Percentiles rank a stretch among this genome's conserved stretches.
These are phyloP conservation scores for Chrysocyon brachyurus DNA, from an alignment of 2,797 vertebrate genomes.

Conservation along the genomic window DNA sequence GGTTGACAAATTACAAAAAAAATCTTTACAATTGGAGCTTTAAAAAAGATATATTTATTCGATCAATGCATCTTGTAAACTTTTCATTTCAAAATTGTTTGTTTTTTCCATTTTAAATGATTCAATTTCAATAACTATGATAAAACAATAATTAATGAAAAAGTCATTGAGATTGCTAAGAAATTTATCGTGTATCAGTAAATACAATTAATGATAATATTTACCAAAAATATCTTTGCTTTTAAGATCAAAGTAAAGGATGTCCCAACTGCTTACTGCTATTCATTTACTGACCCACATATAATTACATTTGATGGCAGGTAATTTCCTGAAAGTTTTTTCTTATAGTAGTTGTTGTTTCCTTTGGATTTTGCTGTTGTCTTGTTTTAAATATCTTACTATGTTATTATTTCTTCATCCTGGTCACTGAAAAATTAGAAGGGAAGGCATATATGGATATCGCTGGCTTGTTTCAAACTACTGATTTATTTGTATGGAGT, in stretches of 20 bases:
- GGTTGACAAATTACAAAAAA: conserved; percentile 86
- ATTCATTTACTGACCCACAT: conserved; percentile 95
- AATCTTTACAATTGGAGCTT: neutral
- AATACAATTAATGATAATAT: neutral
- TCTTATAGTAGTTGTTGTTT: conserved; percentile 46
- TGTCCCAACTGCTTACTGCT: conserved; percentile 92
- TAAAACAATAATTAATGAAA: conserved; percentile 26
- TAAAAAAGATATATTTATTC: neutral
- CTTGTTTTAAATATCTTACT: neutral
- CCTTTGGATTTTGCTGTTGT: conserved; percentile 7
- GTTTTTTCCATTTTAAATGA: conserved; percentile 51
- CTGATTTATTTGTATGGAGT: neutral
- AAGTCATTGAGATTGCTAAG: neutral
- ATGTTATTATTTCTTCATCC: neutral
- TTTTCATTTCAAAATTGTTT: conserved; percentile 60
- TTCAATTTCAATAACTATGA: neutral
- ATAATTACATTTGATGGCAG: conserved; percentile 96
- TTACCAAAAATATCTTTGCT: conserved; percentile 75
- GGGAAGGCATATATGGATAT: neutral
- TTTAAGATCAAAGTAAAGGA: conserved; percentile 92
- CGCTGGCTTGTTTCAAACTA: neutral
- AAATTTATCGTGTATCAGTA: neutral
- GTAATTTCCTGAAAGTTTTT: conserved; percentile 87
- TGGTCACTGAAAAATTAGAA: neutral
- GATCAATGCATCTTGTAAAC: neutral